Evolutionary conservation across 2,797 vertebrate genomes (phyloP).

Genomic region (Ctenosaura bakeri): DNA sequence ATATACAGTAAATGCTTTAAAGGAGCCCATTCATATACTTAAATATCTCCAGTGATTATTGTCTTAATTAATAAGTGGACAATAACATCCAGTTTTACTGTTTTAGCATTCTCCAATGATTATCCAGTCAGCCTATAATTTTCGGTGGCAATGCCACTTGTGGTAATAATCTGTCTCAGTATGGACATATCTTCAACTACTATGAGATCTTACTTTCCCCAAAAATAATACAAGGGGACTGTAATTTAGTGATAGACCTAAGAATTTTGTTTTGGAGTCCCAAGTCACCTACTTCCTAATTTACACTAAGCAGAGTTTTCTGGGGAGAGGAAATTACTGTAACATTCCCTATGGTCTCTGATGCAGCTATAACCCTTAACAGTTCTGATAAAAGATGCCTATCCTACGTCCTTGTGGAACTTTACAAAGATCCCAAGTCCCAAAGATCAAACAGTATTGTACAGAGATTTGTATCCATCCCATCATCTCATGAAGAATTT

Average conservation of each 20-base stretch:
- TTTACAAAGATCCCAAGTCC: neutral
- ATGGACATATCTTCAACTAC: neutral
- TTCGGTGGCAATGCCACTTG: neutral
- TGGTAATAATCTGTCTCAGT: neutral
- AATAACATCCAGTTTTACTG: neutral
- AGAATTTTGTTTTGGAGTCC: neutral
- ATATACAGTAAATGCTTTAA: neutral
- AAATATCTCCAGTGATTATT: neutral
- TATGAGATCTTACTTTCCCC: neutral
- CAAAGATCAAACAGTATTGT: neutral
- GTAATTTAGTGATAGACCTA: neutral
- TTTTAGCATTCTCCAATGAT: neutral
- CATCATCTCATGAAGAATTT: constrained; percentile 25
- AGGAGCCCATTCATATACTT: neutral
- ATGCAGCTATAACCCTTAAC: neutral
- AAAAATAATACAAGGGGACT: neutral
- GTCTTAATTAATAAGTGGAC: neutral
- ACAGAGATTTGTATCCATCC: neutral
- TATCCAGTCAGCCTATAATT: neutral
- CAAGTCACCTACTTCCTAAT: neutral
- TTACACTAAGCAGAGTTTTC: neutral
- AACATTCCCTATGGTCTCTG: neutral
- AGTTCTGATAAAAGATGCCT: neutral
- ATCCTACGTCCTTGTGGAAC: neutral
- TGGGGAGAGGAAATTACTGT: neutral